These are phyloP conservation scores for Aporophyla nigra DNA, from an alignment of 2,888 invertebrate species.

Conservation along the genomic window DNA sequence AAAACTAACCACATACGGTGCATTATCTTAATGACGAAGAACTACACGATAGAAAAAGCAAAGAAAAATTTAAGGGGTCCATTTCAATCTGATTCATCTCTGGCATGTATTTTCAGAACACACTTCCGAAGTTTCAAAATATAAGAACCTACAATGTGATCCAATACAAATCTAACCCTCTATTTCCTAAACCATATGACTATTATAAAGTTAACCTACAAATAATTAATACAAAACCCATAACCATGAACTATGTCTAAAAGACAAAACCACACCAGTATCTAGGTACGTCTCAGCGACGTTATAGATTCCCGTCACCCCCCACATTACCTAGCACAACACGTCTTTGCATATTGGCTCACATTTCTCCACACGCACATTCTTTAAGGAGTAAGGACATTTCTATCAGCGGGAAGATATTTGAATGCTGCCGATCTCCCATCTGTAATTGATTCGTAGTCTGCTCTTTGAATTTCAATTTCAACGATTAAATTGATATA, in stretches of 20 bases:
- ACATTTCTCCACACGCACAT: constrained; percentile 90
- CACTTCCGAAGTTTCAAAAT: not conserved
- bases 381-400: constrained; percentile 83
- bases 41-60: not conserved
- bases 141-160: not conserved
- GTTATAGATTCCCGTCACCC: constrained; percentile 39
- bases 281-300: not conserved
- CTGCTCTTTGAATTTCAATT: constrained; percentile 89
- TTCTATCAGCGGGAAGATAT: constrained; percentile 87
- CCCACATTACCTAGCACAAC: constrained; percentile 62
- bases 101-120: not conserved
- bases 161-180: not conserved
- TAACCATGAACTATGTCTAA: not conserved
- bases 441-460: constrained; percentile 87
- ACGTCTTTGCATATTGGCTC: constrained; percentile 80
- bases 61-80: fast-evolving
- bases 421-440: constrained; percentile 83
- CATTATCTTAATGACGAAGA: not conserved
- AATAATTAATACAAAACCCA: not conserved
- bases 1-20: no score
- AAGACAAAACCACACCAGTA: not conserved
- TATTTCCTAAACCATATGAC: not conserved
- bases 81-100: not conserved
- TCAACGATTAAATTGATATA: constrained; percentile 89
- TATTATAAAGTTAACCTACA: not conserved